Base-by-base conservation (phyloP, 2,797 vertebrate species). In the Bovichtus diacanthus region DNA sequence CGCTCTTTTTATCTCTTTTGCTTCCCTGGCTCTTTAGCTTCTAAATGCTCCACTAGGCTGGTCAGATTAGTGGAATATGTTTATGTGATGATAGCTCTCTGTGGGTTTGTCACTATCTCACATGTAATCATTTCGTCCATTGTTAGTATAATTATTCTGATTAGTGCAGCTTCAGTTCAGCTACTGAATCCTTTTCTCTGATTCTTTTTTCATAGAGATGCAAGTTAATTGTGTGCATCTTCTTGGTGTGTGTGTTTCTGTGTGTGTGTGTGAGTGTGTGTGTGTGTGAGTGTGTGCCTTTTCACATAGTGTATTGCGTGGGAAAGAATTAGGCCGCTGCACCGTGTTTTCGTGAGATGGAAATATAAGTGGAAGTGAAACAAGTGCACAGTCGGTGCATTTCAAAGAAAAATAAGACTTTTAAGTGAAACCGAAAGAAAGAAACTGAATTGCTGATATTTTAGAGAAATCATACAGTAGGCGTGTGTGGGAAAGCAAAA, bases 361-460 rank as follows among this genome's bases (percentile, higher is more conserved):
- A 38, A 27, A 31, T 63, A 9, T 47, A 54, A 63, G 47, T 56
- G 55, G 36, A 61, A 73, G 58, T 60, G 67, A 78, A 74, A 75
- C 49, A 50, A 65, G 60, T 19, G 8, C 29, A 29, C 29, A 67
- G 25, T 19, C 23, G 16, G 27, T 3, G 31, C 5, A n/a, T 82
- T 49, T 63, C 23, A 61, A 56, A 2, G 7, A 63, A 63, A 41
- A 75, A 41, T n/a, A 34, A 19, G 2, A 15, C 29, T 56, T 60
- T 41, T 3, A 34, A 58, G 46, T 25, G 27, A 59, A 63, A 67
- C 9, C n/a, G 19, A 73, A 60, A 56, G 21, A 43, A 63, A 47
- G 51, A 55, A 34, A 67, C 23, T 41, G 34, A 73, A 68, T 44
- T 31, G 41, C 34, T 67, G 66, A 74, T 67, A 59, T 39, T 49